A percentile compares a stretch with the other conserved stretches of the same genome.
These are phyloP conservation scores for Standfussiana lucernea DNA, from an alignment of 2,888 invertebrate genomes.

Conservation along the genomic window DNA sequence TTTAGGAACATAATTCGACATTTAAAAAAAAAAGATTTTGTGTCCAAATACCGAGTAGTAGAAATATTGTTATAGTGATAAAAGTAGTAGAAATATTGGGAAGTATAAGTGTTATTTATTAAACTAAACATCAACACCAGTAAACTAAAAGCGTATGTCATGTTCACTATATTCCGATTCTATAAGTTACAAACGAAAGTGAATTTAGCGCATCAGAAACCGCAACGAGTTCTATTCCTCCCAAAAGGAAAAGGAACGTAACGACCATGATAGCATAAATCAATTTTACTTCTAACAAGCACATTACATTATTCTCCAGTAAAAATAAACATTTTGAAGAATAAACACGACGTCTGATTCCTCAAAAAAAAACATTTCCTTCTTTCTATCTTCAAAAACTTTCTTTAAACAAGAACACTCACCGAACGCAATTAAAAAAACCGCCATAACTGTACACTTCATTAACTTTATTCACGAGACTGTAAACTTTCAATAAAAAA, in stretches of 20 bases:
- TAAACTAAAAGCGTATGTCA: not conserved
- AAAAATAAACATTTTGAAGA: not conserved
- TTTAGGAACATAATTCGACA: not conserved
- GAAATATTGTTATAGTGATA: too few species aligned
- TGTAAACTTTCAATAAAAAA: conserved; percentile 52
- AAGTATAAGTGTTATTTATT: not conserved
- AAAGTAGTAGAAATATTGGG: not conserved
- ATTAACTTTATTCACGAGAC: conserved; percentile 52
- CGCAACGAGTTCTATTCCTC: conserved; percentile 15
- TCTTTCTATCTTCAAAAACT: conserved; percentile 21
- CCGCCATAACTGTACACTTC: conserved; percentile 61
- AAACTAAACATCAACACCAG: not conserved
- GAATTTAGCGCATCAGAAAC: conserved; percentile 18
- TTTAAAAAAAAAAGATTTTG: not conserved
- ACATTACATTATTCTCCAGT: not conserved
- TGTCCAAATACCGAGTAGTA: not conserved
- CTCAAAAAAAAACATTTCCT: conserved; percentile 4
- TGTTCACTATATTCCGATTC: not conserved
- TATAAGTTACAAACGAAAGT: conserved; percentile 41
- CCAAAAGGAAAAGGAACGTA: conserved; percentile 43
- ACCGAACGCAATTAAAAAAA: conserved; percentile 59
- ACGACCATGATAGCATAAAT: conserved; percentile 18
- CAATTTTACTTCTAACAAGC: conserved; percentile 1
- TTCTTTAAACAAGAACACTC: conserved; percentile 51
- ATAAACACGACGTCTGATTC: not conserved